Conservation (phyloP, 2,113 vertebrate species). For the Lepus europaeus region DNA sequence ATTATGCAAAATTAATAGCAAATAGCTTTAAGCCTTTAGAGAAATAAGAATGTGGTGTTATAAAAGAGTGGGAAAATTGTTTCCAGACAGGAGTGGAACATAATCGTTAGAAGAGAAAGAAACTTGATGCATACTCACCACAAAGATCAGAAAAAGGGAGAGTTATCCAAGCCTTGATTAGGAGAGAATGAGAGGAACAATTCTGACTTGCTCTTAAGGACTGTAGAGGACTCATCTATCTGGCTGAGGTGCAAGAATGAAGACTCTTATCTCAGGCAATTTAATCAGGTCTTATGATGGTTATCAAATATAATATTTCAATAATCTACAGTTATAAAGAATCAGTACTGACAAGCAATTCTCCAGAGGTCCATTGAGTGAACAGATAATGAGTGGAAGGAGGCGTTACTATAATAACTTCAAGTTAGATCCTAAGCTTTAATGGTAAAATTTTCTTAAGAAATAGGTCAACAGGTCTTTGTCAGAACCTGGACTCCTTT, state of each 20-base stretch:
- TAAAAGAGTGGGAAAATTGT: conserved; percentile 29
- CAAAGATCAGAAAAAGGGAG: conserved; percentile 57
- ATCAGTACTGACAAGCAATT: conserved; percentile 52
- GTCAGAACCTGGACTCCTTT: not conserved
- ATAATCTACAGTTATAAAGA: conserved; percentile 49
- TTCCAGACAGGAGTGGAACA: conserved; percentile 49
- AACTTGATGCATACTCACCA: conserved; percentile 51
- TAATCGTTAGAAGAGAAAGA: conserved; percentile 39
- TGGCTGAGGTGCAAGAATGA: conserved; percentile 57
- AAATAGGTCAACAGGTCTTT: conserved; percentile 38
- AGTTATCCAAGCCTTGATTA: conserved; percentile 28
- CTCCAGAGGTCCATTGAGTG: not conserved
- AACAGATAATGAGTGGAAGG: conserved; percentile 40
- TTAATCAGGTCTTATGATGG: conserved; percentile 75
- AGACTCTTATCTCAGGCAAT: conserved; percentile 64
- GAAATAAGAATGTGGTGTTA: conserved; percentile 45
- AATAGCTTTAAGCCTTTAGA: conserved; percentile 62
- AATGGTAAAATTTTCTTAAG: conserved; percentile 59
- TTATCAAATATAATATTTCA: conserved; percentile 80
- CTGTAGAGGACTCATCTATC: conserved; percentile 59
- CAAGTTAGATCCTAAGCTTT: conserved; percentile 37
- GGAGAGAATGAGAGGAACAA: conserved; percentile 28
- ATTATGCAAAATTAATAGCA: conserved; percentile 67
- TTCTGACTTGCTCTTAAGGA: not conserved
- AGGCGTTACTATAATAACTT: conserved; percentile 33